Evolutionary conservation across 1,140 invertebrate genomes (phyloP).

Genomic region (Watersipora subatra): DNA sequence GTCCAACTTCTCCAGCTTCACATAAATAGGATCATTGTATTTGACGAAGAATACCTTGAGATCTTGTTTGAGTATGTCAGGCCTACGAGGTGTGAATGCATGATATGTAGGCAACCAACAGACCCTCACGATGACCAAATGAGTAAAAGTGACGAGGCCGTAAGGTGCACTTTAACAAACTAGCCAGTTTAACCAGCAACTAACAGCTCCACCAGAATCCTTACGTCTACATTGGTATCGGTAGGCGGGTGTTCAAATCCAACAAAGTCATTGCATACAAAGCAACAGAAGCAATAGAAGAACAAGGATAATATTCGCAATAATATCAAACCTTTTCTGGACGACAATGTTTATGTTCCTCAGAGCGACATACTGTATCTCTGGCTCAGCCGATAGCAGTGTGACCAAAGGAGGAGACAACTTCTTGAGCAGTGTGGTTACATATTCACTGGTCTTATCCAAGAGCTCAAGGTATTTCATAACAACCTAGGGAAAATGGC

Average conservation of each 20-base stretch:
- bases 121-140: too few relatives aligned
- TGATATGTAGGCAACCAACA: too few relatives aligned
- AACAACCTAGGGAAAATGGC: conserved; percentile 44
- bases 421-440: conserved; percentile 85
- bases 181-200: too few relatives aligned
- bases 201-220: too few relatives aligned
- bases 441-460: conserved; percentile 80
- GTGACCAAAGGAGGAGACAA: conserved; percentile 97
- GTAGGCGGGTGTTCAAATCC: too few relatives aligned
- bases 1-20: conserved; percentile 96
- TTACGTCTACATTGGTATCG: too few relatives aligned
- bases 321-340: conserved; percentile 58
- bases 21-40: conserved; percentile 99
- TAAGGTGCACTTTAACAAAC: too few relatives aligned
- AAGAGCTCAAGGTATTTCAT: conserved; percentile 99
- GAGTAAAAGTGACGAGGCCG: too few relatives aligned
- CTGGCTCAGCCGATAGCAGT: conserved; percentile 89
- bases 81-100: conserved; percentile 48
- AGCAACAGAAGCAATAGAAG: too few relatives aligned
- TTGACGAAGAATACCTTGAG: conserved; percentile 99
- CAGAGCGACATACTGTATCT: conserved; percentile 96
- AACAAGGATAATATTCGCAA: too few relatives aligned
- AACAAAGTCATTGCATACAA: too few relatives aligned
- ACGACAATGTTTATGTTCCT: conserved; percentile 98
- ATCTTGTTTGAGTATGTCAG: conserved; percentile 98